Conservation (phyloP, 2,113 vertebrate genomes). For the Gobius niger region DNA sequence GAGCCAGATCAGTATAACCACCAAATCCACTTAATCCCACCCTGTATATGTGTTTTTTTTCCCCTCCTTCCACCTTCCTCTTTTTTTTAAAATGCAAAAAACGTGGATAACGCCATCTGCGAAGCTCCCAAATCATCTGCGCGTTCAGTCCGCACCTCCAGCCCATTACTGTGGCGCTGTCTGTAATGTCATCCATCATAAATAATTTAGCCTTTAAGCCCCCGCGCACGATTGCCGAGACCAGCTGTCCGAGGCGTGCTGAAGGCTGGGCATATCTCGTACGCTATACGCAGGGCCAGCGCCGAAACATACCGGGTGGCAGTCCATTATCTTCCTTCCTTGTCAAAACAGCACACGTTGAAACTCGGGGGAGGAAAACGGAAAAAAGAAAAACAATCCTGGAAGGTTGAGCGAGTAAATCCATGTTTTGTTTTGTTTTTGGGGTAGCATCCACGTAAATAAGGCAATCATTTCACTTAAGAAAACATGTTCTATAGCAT, state of each 20-base stretch:
- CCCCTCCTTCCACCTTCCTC: slow-evolving; percentile 65
- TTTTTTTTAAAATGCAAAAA: slow-evolving; percentile 34
- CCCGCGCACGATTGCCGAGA: slow-evolving; percentile 44
- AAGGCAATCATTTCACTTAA: slow-evolving; percentile 31
- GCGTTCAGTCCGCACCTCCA: slow-evolving; percentile 61
- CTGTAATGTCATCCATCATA: slow-evolving; percentile 65
- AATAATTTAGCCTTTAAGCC: slow-evolving; percentile 58
- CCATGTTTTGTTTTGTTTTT: slow-evolving; percentile 37
- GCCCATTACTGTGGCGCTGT: slow-evolving; percentile 57
- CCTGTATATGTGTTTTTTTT: slow-evolving; percentile 32
- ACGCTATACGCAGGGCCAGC: slow-evolving; percentile 45
- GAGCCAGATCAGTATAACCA: slow-evolving; percentile 52
- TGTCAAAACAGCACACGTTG: slow-evolving; percentile 33
- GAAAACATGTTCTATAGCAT: slow-evolving; percentile 54
- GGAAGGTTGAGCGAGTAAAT: slow-evolving; percentile 29
- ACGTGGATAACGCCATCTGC: slow-evolving; percentile 74
- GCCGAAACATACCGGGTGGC: slow-evolving; percentile 29
- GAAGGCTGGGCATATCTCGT: slow-evolving; percentile 50
- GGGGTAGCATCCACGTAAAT: slow-evolving; percentile 30
- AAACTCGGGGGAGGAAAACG: slow-evolving; percentile 9
- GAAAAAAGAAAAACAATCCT: slow-evolving; percentile 34
- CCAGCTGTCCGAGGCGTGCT: slow-evolving; percentile 66
- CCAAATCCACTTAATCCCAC: not conserved
- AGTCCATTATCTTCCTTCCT: slow-evolving; percentile 30
- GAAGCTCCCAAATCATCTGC: slow-evolving; percentile 58